A percentile compares a stretch with the other conserved stretches of the same genome.
Conservation (phyloP, 2,113 vertebrate genomes). For the Cryptotis parvus region DNA sequence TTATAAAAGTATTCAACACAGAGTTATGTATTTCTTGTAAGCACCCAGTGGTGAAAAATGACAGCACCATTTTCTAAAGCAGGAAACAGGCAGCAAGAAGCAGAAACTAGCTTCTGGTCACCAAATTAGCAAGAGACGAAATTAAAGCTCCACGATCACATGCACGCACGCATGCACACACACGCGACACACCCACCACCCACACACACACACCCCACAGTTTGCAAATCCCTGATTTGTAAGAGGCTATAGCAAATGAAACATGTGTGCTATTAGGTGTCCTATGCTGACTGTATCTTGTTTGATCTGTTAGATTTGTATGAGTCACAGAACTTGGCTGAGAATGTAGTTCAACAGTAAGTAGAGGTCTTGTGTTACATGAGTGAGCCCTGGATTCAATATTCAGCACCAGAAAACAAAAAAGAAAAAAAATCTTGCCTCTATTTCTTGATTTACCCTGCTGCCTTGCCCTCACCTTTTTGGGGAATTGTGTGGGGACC, state of each 20-base stretch:
- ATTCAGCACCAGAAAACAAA: too few relatives aligned
- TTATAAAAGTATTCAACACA: not conserved
- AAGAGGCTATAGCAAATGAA: not conserved
- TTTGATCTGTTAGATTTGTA: slow-evolving; percentile 4
- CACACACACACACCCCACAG: too few relatives aligned
- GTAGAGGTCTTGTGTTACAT: too few relatives aligned
- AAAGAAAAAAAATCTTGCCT: not conserved
- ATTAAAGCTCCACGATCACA: not conserved
- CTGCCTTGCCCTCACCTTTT: not conserved
- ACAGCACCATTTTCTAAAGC: not conserved
- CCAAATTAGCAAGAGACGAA: not conserved
- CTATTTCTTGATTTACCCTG: not conserved
- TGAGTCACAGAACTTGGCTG: slow-evolving; percentile 2
- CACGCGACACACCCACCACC: too few relatives aligned
- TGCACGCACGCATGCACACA: too few relatives aligned
- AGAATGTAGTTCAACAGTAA: not conserved
- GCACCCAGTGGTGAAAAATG: not conserved
- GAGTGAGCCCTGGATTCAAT: too few relatives aligned
- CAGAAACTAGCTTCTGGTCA: not conserved
- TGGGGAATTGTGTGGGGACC: too few relatives aligned
- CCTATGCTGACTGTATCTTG: not conserved
- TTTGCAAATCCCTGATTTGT: not conserved
- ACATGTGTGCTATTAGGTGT: not conserved
- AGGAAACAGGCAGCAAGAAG: slow-evolving; percentile 13
- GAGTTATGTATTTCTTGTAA: not conserved